These are phyloP conservation scores for Spodoptera littoralis DNA, from an alignment of 2,888 invertebrate genomes.

Conservation along the genomic window DNA sequence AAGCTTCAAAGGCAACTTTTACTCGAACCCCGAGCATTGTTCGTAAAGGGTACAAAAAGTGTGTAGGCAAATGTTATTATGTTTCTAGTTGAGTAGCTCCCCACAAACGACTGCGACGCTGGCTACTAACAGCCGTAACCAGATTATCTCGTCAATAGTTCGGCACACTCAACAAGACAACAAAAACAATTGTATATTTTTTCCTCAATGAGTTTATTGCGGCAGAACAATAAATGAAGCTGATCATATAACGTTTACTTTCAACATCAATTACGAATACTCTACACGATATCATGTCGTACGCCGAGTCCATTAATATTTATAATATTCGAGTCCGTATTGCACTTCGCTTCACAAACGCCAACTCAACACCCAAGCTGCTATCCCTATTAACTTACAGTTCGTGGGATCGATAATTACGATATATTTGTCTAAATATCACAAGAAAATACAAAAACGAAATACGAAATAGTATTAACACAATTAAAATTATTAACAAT, in stretches of 20 bases:
- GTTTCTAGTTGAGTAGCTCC: slow-evolving; percentile 68
- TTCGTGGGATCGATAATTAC: slow-evolving; percentile 86
- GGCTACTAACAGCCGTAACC: slow-evolving; percentile 69
- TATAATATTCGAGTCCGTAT: slow-evolving; percentile 84
- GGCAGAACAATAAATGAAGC: slow-evolving; percentile 89
- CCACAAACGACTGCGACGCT: slow-evolving; percentile 60
- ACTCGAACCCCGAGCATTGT: slow-evolving; percentile 52
- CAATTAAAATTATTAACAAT: slow-evolving; percentile 88
- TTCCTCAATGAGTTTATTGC: slow-evolving; percentile 88
- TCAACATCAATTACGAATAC: slow-evolving; percentile 88
- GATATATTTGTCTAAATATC: slow-evolving; percentile 88
- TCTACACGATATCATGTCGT: slow-evolving; percentile 85
- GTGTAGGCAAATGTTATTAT: slow-evolving; percentile 60
- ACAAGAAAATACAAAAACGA: slow-evolving; percentile 89
- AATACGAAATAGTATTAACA: slow-evolving; percentile 88
- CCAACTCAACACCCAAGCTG: slow-evolving; percentile 80
- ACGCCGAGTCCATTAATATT: slow-evolving; percentile 82
- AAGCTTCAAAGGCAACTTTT: slow-evolving; percentile 52
- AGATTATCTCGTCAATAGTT: slow-evolving; percentile 67
- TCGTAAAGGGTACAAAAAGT: slow-evolving; percentile 55
- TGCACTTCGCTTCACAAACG: slow-evolving; percentile 84
- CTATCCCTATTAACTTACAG: slow-evolving; percentile 86
- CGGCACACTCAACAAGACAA: slow-evolving; percentile 73
- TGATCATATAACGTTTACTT: slow-evolving; percentile 89
- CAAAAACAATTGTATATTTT: slow-evolving; percentile 81